These are phyloP conservation scores for Schizaphis graminum DNA, from an alignment of 2,888 invertebrate species.

Conservation along the genomic window DNA sequence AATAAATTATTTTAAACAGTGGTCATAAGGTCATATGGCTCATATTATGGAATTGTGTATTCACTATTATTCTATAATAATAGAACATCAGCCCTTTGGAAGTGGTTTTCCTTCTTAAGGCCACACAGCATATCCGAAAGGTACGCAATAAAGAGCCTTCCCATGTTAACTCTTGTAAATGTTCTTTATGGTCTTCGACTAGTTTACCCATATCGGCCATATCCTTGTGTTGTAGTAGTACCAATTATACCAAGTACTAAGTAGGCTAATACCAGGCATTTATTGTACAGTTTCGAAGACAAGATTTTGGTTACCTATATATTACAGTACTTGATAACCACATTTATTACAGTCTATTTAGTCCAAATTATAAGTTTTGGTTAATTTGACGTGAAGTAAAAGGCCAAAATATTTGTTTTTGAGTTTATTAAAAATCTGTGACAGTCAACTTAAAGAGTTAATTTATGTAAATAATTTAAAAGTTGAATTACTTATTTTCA, in stretches of 20 bases:
- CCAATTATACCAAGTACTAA: too few species aligned
- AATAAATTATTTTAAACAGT: background rate
- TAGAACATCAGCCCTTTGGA: too few species aligned
- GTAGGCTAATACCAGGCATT: too few species aligned
- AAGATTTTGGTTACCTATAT: background rate
- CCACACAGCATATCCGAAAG: too few species aligned
- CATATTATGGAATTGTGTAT: background rate
- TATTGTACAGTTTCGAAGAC: background rate
- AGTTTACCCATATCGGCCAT: too few species aligned
- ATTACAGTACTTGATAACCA: background rate
- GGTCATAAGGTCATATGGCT: background rate
- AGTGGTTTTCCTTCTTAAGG: too few species aligned
- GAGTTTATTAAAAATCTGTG: background rate
- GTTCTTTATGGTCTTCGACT: too few species aligned
- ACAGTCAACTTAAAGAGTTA: background rate
- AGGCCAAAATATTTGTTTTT: background rate
- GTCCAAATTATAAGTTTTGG: background rate
- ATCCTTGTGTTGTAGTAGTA: too few species aligned
- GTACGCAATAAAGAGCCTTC: too few species aligned
- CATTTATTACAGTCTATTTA: background rate
- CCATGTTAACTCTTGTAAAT: too few species aligned
- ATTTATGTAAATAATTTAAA: constrained; percentile 12
- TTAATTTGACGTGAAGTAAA: background rate
- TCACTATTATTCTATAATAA: background rate
- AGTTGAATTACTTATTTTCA: background rate